A percentile compares a stretch with the other conserved stretches of the same genome.
Conservation (phyloP, 2,797 vertebrate species). For the Phylloscopus collybita region DNA sequence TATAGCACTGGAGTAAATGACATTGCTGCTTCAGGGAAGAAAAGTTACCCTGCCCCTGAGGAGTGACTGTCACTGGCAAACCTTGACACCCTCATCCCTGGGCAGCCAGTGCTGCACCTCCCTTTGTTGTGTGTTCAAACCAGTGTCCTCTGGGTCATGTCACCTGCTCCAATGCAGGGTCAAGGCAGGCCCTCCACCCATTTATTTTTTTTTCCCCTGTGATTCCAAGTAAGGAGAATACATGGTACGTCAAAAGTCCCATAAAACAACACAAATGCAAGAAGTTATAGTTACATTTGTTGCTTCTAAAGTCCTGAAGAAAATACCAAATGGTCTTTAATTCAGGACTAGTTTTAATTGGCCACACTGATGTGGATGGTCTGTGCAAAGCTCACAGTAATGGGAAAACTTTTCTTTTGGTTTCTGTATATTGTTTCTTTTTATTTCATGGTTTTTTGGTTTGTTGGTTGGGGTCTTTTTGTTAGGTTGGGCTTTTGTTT, state of each 20-base stretch:
- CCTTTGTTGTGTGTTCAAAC: background rate
- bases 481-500: background rate
- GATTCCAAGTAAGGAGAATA: background rate
- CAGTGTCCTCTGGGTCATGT: background rate
- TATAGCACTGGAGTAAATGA: background rate
- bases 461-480: background rate
- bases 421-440: background rate
- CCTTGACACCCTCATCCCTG: accelerated
- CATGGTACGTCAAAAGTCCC: background rate
- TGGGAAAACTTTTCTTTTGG: background rate
- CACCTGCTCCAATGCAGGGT: background rate
- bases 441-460: background rate
- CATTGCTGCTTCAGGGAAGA: background rate
- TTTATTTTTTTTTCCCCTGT: accelerated
- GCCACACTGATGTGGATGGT: background rate
- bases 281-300: background rate
- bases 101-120: accelerated
- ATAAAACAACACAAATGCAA: background rate
- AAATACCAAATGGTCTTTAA: background rate
- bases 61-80: background rate
- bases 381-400: background rate
- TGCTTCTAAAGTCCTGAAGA: background rate
- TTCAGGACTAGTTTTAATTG: background rate
- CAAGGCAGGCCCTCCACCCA: background rate
- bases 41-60: background rate